Percentiles rank a stretch among this genome's conserved stretches.
Evolutionary conservation across 2,797 vertebrate genomes (phyloP).

Genomic region (Galago senegalensis): DNA sequence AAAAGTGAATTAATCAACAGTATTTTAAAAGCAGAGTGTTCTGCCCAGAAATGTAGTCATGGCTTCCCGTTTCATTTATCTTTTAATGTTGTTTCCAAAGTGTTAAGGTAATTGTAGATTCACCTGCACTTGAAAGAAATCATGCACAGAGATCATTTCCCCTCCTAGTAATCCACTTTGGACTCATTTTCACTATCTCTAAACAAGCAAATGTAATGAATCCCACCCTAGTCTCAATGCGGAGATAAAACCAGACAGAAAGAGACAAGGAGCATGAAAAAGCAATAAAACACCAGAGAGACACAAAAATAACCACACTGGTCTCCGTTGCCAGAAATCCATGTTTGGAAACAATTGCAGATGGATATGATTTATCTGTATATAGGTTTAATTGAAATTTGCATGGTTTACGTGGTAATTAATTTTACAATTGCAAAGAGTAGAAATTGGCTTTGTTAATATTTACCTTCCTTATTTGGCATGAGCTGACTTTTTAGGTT

Average conservation of each 20-base stretch:
- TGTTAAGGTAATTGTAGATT: background rate
- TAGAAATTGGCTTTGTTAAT: conserved; percentile 56
- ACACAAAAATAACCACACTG: conserved; percentile 45
- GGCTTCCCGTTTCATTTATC: background rate
- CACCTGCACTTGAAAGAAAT: background rate
- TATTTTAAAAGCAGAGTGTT: background rate
- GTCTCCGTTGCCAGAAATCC: conserved; percentile 32
- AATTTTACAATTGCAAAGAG: conserved; percentile 61
- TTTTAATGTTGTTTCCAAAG: background rate
- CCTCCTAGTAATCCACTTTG: background rate
- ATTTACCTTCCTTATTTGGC: conserved; percentile 39
- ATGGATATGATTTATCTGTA: conserved; percentile 59
- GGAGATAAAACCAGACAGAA: conserved; percentile 8
- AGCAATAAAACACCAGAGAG: conserved; percentile 34
- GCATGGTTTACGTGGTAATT: conserved; percentile 42
- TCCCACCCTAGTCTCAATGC: background rate
- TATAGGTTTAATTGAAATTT: conserved; percentile 57
- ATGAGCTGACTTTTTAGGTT: background rate
- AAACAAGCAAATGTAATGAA: background rate
- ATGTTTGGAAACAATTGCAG: conserved; percentile 54
- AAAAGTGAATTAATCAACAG: fast-evolving
- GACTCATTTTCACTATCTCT: background rate
- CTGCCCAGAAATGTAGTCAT: background rate
- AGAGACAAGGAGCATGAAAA: conserved; percentile 51
- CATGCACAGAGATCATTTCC: background rate